Conservation (phyloP, 2,797 vertebrate species). For the Clangula hyemalis region DNA sequence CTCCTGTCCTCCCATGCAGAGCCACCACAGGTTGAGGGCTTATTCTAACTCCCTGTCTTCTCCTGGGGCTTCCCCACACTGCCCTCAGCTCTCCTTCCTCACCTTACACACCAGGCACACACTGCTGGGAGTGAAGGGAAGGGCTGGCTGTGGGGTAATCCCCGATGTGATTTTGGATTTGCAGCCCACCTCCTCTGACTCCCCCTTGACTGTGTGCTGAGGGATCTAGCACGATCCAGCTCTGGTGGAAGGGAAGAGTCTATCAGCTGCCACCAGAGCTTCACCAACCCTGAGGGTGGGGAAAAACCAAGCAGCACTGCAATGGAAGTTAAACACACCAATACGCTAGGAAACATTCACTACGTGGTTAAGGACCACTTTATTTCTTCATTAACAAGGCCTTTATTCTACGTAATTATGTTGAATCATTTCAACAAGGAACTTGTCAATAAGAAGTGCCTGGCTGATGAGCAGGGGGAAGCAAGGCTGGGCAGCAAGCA, state of each 20-base stretch:
- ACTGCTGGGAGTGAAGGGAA: not conserved
- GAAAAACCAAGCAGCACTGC: not conserved
- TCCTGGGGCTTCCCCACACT: not conserved
- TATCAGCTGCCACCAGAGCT: not conserved
- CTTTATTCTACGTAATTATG: not conserved
- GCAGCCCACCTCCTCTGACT: not conserved
- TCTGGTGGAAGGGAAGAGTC: not conserved
- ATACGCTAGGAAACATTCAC: not conserved
- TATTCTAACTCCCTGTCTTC: not conserved
- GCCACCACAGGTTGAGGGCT: not conserved
- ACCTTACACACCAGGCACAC: rapidly evolving
- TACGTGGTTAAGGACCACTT: not conserved
- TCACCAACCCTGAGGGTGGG: not conserved
- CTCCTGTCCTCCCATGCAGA: not conserved
- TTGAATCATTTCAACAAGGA: not conserved
- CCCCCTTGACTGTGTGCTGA: no score
- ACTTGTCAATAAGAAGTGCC: not conserved
- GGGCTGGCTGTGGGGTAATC: rapidly evolving
- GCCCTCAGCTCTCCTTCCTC: not conserved
- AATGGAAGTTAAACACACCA: not conserved
- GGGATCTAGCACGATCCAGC: not conserved
- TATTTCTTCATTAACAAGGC: not conserved
- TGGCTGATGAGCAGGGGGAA: not conserved
- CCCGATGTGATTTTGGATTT: not conserved
- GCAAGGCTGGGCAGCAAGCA: not conserved